Evolutionary conservation across 2,888 invertebrate species (phyloP).

Genomic region (Cryptosula pallasiana): DNA sequence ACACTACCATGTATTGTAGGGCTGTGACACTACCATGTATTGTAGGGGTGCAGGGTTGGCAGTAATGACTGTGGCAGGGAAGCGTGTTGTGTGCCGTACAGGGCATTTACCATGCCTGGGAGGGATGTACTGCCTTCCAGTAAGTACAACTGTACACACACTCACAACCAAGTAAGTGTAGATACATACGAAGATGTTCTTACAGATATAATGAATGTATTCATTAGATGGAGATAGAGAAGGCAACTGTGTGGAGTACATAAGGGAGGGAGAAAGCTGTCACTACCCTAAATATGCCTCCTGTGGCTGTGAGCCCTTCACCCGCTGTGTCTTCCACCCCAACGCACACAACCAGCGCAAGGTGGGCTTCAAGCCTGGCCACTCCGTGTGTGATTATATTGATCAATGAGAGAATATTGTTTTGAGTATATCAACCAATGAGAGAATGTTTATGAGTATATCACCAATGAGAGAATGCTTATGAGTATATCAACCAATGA

Average conservation of each 20-base stretch:
- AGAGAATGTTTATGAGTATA: no score
- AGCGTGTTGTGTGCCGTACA: background rate
- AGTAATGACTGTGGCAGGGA: background rate
- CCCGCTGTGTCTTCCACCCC: background rate
- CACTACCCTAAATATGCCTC: slow-evolving; percentile 3
- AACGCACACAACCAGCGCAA: background rate
- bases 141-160: no score
- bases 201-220: background rate
- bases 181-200: no score
- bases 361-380: background rate
- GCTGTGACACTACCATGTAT: no score
- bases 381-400: background rate
- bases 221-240: background rate
- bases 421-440: no score
- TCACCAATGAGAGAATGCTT: no score
- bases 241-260: slow-evolving; percentile 19
- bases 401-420: no score
- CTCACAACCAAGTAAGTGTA: no score
- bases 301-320: slow-evolving; percentile 10
- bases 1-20: no score
- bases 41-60: background rate
- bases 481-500: no score
- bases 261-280: slow-evolving; percentile 3
- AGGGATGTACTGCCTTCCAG: no score
- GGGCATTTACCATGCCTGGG: background rate